Evolutionary conservation across 2,113 vertebrate genomes (phyloP), one percentile per base, ranked within the genome.

Genomic region (Glaucomys volans): DNA sequence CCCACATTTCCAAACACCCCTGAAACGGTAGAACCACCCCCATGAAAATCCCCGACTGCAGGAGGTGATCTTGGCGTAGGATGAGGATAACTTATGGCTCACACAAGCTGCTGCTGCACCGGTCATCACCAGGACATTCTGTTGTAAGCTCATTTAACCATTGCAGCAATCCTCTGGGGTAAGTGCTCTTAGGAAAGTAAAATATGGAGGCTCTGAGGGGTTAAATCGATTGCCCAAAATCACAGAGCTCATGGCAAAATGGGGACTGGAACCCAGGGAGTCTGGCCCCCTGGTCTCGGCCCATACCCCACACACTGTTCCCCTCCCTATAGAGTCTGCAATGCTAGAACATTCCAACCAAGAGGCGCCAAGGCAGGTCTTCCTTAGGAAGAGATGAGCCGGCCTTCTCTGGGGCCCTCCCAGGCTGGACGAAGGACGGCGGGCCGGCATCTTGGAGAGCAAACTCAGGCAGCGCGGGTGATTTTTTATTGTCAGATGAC

Each of bases 61-160:
- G 28, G 71, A 90, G 69, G 22, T 30, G 69, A 37, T 17, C 24
- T 37, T 37, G 12, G 17, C 2, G 13, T 3, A 4, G 22, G 2
- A 22, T 0, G 0, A 17, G 8, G 64, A 44, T 5, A 3, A 0
- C 66, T 8, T 0, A 17, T 35, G 2, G 7, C n/a, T 35, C 16
- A 18, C 42, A 9, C 6, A 12, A 17, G 28, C 87, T 24, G 40
- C 5, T 24, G 30, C 37, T 20, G 26, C 40, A n/a, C 30, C 57
- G 9, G 62, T 54, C 42, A 76, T 57, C n/a, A 2, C 0, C 0
- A 9, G 28, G 2, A 10, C 0, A 0, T 10, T 71, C 64, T 11
- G 22, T n/a, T 1, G 16, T 35, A 3, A 18, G 54, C 35, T 28
- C 59, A 16, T 24, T n/a, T 6, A 8, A 62, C 24, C 30, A 18